Percentiles rank a stretch among this genome's conserved stretches.
Evolutionary conservation across 2,113 vertebrate species (phyloP).

Genomic region (Hucho hucho): DNA sequence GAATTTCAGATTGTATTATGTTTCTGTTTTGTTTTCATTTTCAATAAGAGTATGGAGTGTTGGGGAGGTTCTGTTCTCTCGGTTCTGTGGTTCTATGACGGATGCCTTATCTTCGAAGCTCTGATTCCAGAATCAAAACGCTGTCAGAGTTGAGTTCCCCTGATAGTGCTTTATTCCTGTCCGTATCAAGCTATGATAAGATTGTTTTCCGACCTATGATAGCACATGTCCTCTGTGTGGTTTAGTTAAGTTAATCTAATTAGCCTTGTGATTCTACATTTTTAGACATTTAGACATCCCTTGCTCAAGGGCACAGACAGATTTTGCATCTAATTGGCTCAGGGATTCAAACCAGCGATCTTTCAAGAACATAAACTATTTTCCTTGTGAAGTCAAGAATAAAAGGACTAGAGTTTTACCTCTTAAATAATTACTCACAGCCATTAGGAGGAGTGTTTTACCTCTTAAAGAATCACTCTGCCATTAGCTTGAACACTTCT

Average conservation of each 20-base stretch:
- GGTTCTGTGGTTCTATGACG: conserved; percentile 34
- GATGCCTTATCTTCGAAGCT: conserved; percentile 67
- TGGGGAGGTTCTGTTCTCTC: conserved; percentile 27
- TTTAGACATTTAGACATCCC: too few species aligned
- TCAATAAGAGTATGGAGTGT: conserved; percentile 51
- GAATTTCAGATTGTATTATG: conserved; percentile 45
- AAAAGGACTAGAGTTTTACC: conserved; percentile 6
- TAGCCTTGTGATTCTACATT: neutral
- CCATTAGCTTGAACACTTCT: conserved; percentile 33
- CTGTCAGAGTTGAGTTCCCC: conserved; percentile 55
- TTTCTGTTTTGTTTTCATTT: conserved; percentile 18
- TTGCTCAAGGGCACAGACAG: too few species aligned
- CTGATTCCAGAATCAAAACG: conserved; percentile 62
- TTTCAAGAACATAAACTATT: neutral
- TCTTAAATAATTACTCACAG: conserved; percentile 24
- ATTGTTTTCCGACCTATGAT: conserved; percentile 50
- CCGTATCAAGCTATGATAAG: too few species aligned
- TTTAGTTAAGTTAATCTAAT: conserved; percentile 13
- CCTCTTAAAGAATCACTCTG: conserved; percentile 19
- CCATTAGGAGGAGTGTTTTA: conserved; percentile 18
- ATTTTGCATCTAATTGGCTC: too few species aligned
- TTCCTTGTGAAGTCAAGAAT: conserved; percentile 3
- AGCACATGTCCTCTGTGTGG: conserved; percentile 24
- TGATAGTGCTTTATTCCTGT: too few species aligned
- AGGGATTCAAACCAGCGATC: too few species aligned